phyloP scores from a whole-genome alignment of 2,797 vertebrate species.

The Aeoliscus strigatus region DNA sequence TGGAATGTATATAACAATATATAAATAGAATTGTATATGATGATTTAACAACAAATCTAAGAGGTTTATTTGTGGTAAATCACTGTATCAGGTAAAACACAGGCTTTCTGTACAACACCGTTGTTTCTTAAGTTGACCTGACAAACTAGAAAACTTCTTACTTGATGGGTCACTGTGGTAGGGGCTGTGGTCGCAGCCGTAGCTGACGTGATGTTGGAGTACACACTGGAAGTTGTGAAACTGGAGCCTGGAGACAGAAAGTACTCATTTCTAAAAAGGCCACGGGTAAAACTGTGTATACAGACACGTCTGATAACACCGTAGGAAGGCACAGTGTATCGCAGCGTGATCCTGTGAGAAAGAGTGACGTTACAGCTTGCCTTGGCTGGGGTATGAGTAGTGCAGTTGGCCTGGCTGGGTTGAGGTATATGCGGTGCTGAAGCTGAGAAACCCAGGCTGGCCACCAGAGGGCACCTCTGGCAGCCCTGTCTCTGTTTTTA shows the following conservation, averaged over 20 bases:
- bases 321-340: constrained; percentile 22
- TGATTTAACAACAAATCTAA: too few relatives aligned
- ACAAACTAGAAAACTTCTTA: constrained; percentile 10
- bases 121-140: too few relatives aligned
- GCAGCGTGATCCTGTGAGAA: constrained; percentile 28
- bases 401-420: constrained; percentile 90
- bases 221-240: constrained; percentile 80
- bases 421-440: constrained; percentile 93
- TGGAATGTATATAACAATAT: too few relatives aligned
- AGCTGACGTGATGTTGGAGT: constrained; percentile 73
- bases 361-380: constrained; percentile 77
- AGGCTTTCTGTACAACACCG: too few relatives aligned
- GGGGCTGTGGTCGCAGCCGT: constrained; percentile 63
- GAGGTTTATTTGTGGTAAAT: too few relatives aligned
- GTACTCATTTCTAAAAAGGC: neutral
- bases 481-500: constrained; percentile 96
- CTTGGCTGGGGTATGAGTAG: constrained; percentile 97
- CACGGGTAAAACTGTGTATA: neutral
- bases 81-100: too few relatives aligned
- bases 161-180: constrained; percentile 63
- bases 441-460: constrained; percentile 95
- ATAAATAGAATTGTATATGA: too few relatives aligned
- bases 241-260: constrained; percentile 71
- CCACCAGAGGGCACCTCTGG: constrained; percentile 91
- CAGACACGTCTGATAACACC: constrained; percentile 1